These are phyloP conservation scores for Ia io DNA, from an alignment of 2,113 vertebrate species.

Conservation along the genomic window DNA sequence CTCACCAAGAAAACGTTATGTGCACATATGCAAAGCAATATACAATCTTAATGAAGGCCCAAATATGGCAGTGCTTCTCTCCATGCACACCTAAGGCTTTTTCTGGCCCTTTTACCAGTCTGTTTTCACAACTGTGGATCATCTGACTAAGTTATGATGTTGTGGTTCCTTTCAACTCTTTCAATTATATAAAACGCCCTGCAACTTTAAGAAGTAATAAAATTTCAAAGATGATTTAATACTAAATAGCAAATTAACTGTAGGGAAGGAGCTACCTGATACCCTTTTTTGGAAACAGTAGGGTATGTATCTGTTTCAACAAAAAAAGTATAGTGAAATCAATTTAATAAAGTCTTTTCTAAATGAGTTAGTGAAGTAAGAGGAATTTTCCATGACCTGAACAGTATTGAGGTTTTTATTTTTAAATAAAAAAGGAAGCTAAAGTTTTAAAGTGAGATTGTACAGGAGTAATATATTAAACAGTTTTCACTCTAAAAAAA, in stretches of 20 bases:
- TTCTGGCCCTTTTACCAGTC: not conserved
- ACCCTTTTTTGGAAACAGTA: not conserved
- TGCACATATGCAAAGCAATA: not conserved
- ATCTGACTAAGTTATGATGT: not conserved
- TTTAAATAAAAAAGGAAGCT: slow-evolving; percentile 45
- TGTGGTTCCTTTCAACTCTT: not conserved
- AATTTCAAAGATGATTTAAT: slow-evolving; percentile 11
- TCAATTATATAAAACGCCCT: slow-evolving; percentile 1
- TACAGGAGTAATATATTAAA: slow-evolving; percentile 32
- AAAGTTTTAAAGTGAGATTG: slow-evolving; percentile 39
- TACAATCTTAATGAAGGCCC: slow-evolving; percentile 59
- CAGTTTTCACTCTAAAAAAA: slow-evolving; percentile 10
- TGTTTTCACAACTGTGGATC: not conserved
- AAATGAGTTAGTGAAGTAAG: slow-evolving; percentile 11
- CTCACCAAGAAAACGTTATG: slow-evolving; percentile 66
- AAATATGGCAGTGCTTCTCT: slow-evolving; percentile 58
- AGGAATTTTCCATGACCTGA: slow-evolving; percentile 24
- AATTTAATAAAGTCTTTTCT: not conserved
- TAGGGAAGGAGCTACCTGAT: not conserved
- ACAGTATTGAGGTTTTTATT: not conserved
- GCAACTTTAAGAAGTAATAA: slow-evolving; percentile 22
- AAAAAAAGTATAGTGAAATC: not conserved
- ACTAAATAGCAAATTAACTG: slow-evolving; percentile 37
- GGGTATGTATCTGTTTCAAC: not conserved
- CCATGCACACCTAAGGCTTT: not conserved